Base-by-base conservation (phyloP, 2,888 invertebrate species). In the Cryptops parisi region DNA sequence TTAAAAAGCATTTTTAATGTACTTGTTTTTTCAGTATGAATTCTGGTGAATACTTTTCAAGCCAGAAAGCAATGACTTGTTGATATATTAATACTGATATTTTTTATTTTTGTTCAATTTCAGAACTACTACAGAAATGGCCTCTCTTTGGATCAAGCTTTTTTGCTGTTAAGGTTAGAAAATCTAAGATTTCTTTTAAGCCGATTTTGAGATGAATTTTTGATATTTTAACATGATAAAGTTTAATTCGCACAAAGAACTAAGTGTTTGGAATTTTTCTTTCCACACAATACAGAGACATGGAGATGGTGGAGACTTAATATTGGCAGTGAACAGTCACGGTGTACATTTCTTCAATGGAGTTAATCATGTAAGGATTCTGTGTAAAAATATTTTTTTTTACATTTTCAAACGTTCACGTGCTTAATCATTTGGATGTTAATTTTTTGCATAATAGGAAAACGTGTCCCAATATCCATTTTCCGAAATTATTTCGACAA, bases 101-200 rank as follows among this genome's bases (percentile, higher is more conserved):
- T n/a, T n/a, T n/a, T n/a, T n/a, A n/a, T n/a, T n/a, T n/a, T n/a
- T n/a, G n/a, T n/a, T n/a, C n/a, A n/a, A n/a, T 67, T 74, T 48
- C 74, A 80, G 87, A 91, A 76, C 86, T 93, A 50, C 71, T 97
- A 25, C 88, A 90, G 59, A 81, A 84, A 64, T 97, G 96, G 96
- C 84, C 89, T 45, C 74, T 97, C 53, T 97, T 97, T 73, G 97
- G 97, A 17, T 93, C 94, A 58, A 93, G 93, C 61, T 96, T 97
- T 80, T 98, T 96, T 74, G 88, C 90, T 17, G 89, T 96, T 52
- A 90, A 68, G 63, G 72, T 72, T 61, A 60, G 61, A n/a, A n/a
- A n/a, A n/a, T n/a, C n/a, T n/a, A n/a, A n/a, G n/a, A n/a, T n/a
- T n/a, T n/a, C n/a, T 46, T 23, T 12, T 41, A 41, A 12, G 9